Percentiles rank a stretch among this genome's conserved stretches.
phyloP scores from a whole-genome alignment of 2,797 vertebrate genomes.

The Hydrolagus colliei region DNA sequence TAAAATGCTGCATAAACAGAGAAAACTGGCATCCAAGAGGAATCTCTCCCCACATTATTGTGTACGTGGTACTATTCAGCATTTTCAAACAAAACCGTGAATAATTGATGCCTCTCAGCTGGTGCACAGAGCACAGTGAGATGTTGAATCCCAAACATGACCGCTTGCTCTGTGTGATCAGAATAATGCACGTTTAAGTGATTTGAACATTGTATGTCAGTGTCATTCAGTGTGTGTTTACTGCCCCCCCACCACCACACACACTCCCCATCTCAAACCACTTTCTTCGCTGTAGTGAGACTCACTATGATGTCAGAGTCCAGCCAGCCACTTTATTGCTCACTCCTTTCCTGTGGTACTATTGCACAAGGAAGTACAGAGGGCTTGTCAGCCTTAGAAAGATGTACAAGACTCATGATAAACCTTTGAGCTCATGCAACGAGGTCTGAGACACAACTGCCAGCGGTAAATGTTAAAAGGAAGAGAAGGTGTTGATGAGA shows the following conservation, averaged over 20 bases:
- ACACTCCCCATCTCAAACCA: neutral
- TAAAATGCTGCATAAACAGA: too few relatives aligned
- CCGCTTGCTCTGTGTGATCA: neutral
- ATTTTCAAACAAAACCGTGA: neutral
- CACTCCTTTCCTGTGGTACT: neutral
- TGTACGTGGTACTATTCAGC: neutral
- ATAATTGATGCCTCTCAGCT: neutral
- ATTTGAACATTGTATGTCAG: neutral
- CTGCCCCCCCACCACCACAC: too few relatives aligned
- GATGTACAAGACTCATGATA: neutral
- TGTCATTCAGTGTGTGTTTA: neutral
- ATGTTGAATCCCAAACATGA: neutral
- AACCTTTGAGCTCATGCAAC: neutral
- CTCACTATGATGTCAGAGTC: neutral
- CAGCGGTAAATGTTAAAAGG: neutral
- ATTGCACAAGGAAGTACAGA: neutral
- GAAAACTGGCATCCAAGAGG: too few relatives aligned
- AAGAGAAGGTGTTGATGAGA: neutral
- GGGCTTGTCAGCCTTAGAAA: neutral
- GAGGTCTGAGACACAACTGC: neutral
- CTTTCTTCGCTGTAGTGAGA: neutral
- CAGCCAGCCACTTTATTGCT: neutral
- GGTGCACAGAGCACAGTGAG: neutral
- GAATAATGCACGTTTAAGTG: neutral
- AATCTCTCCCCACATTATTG: too few relatives aligned